phyloP scores from a whole-genome alignment of 1,140 invertebrate genomes.

The Micrasema minimum region DNA sequence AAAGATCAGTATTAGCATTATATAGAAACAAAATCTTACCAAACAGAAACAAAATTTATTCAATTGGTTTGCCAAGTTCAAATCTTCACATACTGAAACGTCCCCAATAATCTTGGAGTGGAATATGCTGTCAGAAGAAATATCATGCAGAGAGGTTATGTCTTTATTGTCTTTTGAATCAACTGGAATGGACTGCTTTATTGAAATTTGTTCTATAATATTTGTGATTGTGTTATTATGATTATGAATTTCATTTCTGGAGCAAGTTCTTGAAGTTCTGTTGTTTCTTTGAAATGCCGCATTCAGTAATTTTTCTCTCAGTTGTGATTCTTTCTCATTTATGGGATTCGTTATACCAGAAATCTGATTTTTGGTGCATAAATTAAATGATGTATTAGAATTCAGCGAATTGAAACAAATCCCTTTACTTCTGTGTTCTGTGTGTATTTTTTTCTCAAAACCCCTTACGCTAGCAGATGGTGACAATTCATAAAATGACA shows the following conservation, averaged over 20 bases:
- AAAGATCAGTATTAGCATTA: not conserved
- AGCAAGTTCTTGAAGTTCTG: not conserved
- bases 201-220: slow-evolving; percentile 8
- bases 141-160: not conserved
- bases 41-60: slow-evolving; percentile 41
- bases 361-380: not conserved
- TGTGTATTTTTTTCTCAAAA: slow-evolving; percentile 2
- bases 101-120: slow-evolving; percentile 8
- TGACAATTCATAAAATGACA: no score
- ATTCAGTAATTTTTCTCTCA: not conserved
- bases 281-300: not conserved
- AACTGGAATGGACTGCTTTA: not conserved
- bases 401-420: not conserved
- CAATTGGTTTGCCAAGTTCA: slow-evolving; percentile 23
- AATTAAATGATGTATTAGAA: slow-evolving; percentile 1
- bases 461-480: not conserved
- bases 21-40: slow-evolving; percentile 29
- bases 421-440: not conserved
- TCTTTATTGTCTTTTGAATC: not conserved
- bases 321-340: not conserved
- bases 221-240: slow-evolving; percentile 10
- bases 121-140: not conserved
- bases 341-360: slow-evolving; percentile 8
- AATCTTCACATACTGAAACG: slow-evolving; percentile 7
- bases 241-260: slow-evolving; percentile 5